phyloP scores from a whole-genome alignment of 2,888 invertebrate species.

The Phalangium opilio region DNA sequence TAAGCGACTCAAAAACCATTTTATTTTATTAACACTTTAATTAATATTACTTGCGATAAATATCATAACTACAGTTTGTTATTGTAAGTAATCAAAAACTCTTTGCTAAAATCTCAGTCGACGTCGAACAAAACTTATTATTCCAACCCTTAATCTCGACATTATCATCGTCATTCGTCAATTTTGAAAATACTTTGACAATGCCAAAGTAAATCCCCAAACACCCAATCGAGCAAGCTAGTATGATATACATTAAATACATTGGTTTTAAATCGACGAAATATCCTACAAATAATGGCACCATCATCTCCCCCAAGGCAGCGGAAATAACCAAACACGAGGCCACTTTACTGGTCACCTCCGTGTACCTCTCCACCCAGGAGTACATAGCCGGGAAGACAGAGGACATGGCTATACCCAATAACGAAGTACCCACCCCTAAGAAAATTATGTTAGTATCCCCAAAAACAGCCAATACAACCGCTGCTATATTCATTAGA shows the following conservation, averaged over 20 bases:
- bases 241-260: slow-evolving; percentile 11
- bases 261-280: slow-evolving; percentile 14
- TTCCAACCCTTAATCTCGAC: too few relatives aligned
- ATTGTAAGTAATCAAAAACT: too few relatives aligned
- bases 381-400: slow-evolving; percentile 15
- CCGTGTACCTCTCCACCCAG: slow-evolving; percentile 13
- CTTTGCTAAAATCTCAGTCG: too few relatives aligned
- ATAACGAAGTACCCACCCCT: slow-evolving; percentile 11
- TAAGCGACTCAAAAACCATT: too few relatives aligned
- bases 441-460: slow-evolving; percentile 3
- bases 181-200: too few relatives aligned
- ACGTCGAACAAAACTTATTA: too few relatives aligned
- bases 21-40: too few relatives aligned
- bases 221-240: background rate
- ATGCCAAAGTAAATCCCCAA: too few relatives aligned
- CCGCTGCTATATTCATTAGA: slow-evolving; percentile 9
- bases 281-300: slow-evolving; percentile 17
- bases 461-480: slow-evolving; percentile 7
- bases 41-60: too few relatives aligned
- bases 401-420: slow-evolving; percentile 16
- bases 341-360: slow-evolving; percentile 15
- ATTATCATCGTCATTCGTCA: too few relatives aligned
- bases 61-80: too few relatives aligned
- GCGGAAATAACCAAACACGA: slow-evolving; percentile 15
- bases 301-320: slow-evolving; percentile 17